Percentiles rank a stretch among this genome's conserved stretches.
phyloP scores from a whole-genome alignment of 1,140 invertebrate species.

The Drosophila willistoni region DNA sequence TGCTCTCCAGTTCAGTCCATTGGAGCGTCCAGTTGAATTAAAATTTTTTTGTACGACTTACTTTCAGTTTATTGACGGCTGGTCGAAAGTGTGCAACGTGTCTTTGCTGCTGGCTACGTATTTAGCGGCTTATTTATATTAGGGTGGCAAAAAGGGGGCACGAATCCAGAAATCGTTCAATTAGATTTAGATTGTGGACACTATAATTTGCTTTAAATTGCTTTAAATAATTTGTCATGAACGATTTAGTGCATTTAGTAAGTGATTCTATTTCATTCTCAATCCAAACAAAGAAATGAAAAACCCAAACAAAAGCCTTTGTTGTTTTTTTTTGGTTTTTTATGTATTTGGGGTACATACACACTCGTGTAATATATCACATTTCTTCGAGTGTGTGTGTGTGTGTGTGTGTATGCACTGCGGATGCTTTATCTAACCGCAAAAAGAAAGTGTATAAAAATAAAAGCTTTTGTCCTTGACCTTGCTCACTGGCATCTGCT shows the following conservation, averaged over 20 bases:
- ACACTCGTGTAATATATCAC: background rate
- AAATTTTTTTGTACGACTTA: constrained; percentile 51
- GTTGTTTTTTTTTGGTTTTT: constrained; percentile 10
- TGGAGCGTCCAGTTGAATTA: constrained; percentile 56
- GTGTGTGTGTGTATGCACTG: background rate
- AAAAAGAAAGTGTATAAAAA: constrained; percentile 41
- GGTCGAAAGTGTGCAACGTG: constrained; percentile 69
- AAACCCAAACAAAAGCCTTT: constrained; percentile 1
- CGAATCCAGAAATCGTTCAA: constrained; percentile 12
- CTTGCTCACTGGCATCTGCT: constrained; percentile 60
- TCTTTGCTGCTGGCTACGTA: constrained; percentile 27
- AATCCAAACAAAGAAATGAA: too few relatives aligned
- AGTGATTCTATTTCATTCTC: constrained; percentile 27
- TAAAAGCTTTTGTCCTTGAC: constrained; percentile 75
- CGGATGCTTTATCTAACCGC: constrained; percentile 73
- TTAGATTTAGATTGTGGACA: constrained; percentile 2
- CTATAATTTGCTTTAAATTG: constrained; percentile 49
- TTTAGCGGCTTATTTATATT: constrained; percentile 10
- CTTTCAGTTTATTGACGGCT: constrained; percentile 62
- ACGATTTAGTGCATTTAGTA: constrained; percentile 48
- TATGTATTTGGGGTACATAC: background rate
- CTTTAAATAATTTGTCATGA: constrained; percentile 43
- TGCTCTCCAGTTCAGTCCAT: constrained; percentile 30
- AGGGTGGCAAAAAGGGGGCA: constrained; percentile 12
- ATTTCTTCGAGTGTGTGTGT: constrained; percentile 1